Evolutionary conservation across 92 coral and sea anemone species (phyloP), one percentile per base, ranked within the genome.

Genomic region (Porites rus): DNA sequence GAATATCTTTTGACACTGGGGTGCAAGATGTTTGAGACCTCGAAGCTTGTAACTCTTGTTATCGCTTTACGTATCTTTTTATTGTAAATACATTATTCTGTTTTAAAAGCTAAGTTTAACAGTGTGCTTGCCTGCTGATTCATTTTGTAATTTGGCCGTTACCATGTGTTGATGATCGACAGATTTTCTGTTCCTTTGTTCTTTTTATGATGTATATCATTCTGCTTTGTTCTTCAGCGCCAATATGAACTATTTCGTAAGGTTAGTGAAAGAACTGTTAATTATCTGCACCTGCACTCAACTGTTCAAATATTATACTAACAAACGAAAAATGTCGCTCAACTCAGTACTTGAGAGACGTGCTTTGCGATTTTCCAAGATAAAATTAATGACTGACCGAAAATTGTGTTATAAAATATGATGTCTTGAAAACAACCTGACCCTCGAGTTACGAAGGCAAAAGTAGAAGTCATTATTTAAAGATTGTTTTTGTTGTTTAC

Each of bases 261-360:
- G 61, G 20, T 63, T 53, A 51, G 46, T 38, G 46, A 61, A 70
- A 81, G 52, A 6, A 25, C 24, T 51, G 69, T n/a, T 70, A 81
- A 70, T 81, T 81, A 59, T 54, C 50, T 38, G 6, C 86, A 81
- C 58, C 86, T 81, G 86, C 59, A 12, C 13, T 70, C 18, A 5
- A 19, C n/a, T 22, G 80, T 8, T 25, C 43, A 81, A 81, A 70
- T 68, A 43, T 56, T 81, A 71, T 20, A 81, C 56, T 69, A 56
- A 24, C 68, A 54, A 59, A 18, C 31, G 51, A 75, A 68, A 80
- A 28, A 25, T 56, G 64, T 12, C 68, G 19, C 12, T 69, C 18
- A 25, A 31, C 60, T 38, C 46, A 38, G 46, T 38, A 38, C 46
- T 38, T 38, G 46, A 3, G 20, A 58, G 25, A 69, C 31, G 69